Evolutionary conservation across 2,113 vertebrate species (phyloP).

Genomic region (Chroicocephalus ridibundus): DNA sequence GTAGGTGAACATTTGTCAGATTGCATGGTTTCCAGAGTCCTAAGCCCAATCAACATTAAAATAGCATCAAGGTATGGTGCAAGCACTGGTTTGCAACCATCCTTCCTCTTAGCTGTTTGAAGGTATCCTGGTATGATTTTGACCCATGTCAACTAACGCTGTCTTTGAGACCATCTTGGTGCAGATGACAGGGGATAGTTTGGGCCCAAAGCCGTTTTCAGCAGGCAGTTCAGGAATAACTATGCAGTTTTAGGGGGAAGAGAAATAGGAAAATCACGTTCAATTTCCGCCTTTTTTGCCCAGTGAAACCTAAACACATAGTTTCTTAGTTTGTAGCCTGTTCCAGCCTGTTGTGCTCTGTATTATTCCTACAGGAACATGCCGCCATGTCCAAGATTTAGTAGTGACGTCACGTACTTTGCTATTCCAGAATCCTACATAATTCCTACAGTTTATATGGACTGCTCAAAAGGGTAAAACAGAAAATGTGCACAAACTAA

Average conservation of each 20-base stretch:
- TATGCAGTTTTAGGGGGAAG: neutral
- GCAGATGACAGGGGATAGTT: neutral
- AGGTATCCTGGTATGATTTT: neutral
- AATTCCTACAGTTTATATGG: neutral
- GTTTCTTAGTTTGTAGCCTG: neutral
- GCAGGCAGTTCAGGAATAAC: neutral
- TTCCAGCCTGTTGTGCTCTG: neutral
- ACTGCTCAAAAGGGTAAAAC: neutral
- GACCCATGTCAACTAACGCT: neutral
- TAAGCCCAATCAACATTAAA: neutral
- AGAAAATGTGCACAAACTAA: neutral
- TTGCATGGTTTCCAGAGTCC: neutral
- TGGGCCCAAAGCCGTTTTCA: neutral
- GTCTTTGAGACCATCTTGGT: neutral
- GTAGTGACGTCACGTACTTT: neutral
- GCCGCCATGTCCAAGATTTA: neutral
- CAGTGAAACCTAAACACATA: neutral
- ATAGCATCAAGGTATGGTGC: neutral
- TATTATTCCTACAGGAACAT: neutral
- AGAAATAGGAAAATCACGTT: neutral
- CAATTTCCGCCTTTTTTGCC: too few species aligned
- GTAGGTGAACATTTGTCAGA: neutral
- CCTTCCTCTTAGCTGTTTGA: neutral
- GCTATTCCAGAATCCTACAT: neutral
- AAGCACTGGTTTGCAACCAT: neutral